Base-by-base conservation (phyloP, 37 sponge, comb jelly and placozoan genomes). In the Corticium candelabrum region DNA sequence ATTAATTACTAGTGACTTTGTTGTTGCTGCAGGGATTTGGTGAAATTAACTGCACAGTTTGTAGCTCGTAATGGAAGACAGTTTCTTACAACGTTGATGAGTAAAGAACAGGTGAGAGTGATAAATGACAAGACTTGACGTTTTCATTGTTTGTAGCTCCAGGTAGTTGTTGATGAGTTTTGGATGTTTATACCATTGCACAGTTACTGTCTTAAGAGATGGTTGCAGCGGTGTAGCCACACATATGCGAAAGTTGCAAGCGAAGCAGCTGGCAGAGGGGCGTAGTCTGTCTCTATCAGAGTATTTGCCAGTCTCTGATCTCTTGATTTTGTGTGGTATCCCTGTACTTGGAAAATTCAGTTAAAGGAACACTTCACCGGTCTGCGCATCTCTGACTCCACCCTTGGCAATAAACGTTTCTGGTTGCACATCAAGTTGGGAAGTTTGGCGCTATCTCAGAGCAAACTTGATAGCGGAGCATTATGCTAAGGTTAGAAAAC, bases 21-120 rank as follows among this genome's bases (percentile, higher is more conserved):
- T 33, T 34, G 68, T 31, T 40, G 34, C 7, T 79, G 38, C 75
- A 94, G 96, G 30, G 94, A 93, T 79, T 83, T 93, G 32, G 91
- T 96, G 68, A 93, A 93, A 83, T 86, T 96, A 83, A 96, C 97
- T 5, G 97, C 97, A 27, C 90, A 86, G 91, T 96, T 93, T 86
- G 94, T 93, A 4, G 97, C 97, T 7, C 82, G 84, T 38, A 93
- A 96, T 82, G 97, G 97, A 27, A 78, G 92, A 27, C 72, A 79
- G 38, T 96, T 96, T 77, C 84, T 96, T 67, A 90, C 90, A 74
- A 93, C 86, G 39, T 86, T 96, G 56, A 93, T 93, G 87, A 84
- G 83, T 78, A 84, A 82, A 40, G 97, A 96, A 41, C 96, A 93
- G 86, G 87, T 87, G 68, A 5, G 69, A 33, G 2, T n/a, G n/a